Evolutionary conservation across 2,888 invertebrate species (phyloP), one percentile per base, ranked within the genome.

Genomic region (Drepanosiphum platanoidis): DNA sequence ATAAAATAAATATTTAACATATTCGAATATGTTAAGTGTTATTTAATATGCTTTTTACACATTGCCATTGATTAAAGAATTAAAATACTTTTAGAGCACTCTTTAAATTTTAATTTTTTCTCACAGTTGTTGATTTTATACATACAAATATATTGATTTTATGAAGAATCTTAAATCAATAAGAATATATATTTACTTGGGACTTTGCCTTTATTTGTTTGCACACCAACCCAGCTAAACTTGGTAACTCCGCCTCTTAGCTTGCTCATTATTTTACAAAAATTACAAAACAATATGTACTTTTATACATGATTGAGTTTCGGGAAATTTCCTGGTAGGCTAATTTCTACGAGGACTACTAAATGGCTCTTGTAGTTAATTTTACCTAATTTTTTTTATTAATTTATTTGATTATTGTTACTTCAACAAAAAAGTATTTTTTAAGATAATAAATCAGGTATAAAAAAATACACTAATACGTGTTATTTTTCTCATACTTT

Each of bases 1-100:
- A 84, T 84, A 75, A 84, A 84, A 84, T 84, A 84, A 75, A 84
- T 84, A 84, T 84, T 84, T 84, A 84, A 84, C 83, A 84, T 84
- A 84, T 84, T 84, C 83, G 75, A 84, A 52, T 81, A 81, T 81
- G 81, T 81, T 81, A 81, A 81, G 58, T 71, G 70, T 81, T 71
- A 71, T 71, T 81, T 61, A 71, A 71, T 81, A 81, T 71, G 81
- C 36, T 70, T 71, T 81, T 81, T 71, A 71, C 71, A 58, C 58
- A 58, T 71, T 58, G 39, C 71, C 81, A 39, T 71, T 71, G 71
- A 81, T 71, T 58, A 52, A 80, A 52, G 18, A 68, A 46, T 68
- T 68, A 70, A 71, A 80, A 71, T 58, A 70, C 58, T 71, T 36
- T 68, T 52, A 79, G 80, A 71, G 58, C 71, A 58, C 34, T 70